These are phyloP conservation scores for Gobionotothen gibberifrons DNA, from an alignment of 2,797 vertebrate species.

Conservation along the genomic window DNA sequence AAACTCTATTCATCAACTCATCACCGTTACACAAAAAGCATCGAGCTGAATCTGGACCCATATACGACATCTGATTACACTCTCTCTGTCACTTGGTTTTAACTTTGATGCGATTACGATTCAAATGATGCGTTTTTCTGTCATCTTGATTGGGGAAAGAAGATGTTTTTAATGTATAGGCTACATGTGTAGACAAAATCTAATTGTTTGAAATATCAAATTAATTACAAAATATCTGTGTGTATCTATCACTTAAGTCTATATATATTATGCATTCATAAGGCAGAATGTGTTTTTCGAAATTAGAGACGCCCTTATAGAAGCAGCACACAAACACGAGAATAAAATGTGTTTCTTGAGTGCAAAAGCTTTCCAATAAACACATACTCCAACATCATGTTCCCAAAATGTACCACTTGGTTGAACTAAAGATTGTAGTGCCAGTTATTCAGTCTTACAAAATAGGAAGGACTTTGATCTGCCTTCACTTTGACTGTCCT, in stretches of 20 bases:
- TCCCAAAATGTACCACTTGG: no score
- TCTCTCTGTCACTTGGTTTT: background rate
- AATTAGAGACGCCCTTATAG: no score
- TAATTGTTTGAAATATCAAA: background rate
- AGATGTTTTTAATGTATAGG: background rate
- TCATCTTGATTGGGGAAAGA: background rate
- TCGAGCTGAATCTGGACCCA: conserved; percentile 1
- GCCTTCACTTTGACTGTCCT: background rate
- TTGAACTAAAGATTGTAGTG: background rate
- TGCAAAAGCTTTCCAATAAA: no score
- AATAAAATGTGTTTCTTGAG: no score
- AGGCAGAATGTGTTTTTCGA: no score
- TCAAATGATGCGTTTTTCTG: background rate
- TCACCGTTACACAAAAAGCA: background rate
- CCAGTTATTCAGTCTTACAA: background rate
- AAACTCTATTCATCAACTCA: background rate
- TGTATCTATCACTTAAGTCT: no score
- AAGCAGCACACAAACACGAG: no score
- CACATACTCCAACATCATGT: no score
- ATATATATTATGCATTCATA: no score
- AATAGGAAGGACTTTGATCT: background rate
- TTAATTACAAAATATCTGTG: background rate
- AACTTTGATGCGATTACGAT: no score
- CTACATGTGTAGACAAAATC: background rate
- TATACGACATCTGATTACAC: background rate